Conservation (phyloP, 2,888 invertebrate species). For the Steinernema carpocapsae region DNA sequence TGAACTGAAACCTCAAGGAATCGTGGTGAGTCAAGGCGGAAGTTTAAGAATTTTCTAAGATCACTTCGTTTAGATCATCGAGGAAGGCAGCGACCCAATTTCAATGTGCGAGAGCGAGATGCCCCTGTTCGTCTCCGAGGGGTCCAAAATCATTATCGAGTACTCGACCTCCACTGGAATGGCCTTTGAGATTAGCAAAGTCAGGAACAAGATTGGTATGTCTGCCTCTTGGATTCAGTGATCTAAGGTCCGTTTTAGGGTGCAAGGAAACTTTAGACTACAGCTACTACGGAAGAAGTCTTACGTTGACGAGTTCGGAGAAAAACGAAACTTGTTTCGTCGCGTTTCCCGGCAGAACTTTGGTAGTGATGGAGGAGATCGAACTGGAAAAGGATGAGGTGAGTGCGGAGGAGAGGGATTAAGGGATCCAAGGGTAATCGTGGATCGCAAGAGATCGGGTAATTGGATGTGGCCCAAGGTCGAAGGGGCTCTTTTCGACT, state of each 20-base stretch:
- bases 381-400: not conserved
- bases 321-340: not conserved
- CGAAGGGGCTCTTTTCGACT: too few relatives aligned
- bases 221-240: not conserved
- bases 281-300: slow-evolving; percentile 26
- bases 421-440: too few relatives aligned
- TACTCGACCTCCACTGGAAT: slow-evolving; percentile 9
- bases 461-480: too few relatives aligned
- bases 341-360: not conserved
- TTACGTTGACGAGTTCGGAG: not conserved
- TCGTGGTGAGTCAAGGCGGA: not conserved
- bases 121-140: not conserved
- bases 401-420: too few relatives aligned
- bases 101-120: not conserved
- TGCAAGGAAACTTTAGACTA: slow-evolving; percentile 17
- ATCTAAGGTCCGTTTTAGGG: not conserved
- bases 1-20: not conserved
- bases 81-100: not conserved
- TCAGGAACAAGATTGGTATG: not conserved
- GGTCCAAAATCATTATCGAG: slow-evolving; percentile 2
- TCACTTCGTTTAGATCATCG: not conserved
- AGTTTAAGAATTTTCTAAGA: not conserved
- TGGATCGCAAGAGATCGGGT: too few relatives aligned
- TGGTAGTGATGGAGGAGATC: slow-evolving; percentile 1
- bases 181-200: not conserved